Base-by-base conservation (phyloP, 2,113 vertebrate genomes). In the Thryonomys swinderianus region DNA sequence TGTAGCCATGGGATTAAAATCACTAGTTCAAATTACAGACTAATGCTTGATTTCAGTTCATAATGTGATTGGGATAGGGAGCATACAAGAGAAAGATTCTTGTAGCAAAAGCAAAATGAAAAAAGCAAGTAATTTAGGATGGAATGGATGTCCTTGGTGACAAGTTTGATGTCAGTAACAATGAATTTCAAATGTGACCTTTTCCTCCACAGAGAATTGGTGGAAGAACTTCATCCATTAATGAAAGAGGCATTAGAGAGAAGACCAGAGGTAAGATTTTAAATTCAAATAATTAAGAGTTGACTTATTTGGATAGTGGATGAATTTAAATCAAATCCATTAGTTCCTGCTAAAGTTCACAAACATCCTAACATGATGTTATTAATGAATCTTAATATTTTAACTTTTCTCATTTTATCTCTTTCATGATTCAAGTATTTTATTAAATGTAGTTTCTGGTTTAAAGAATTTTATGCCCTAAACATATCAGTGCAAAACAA, bases 231-330 rank as follows among this genome's bases (percentile, higher is more conserved):
- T 69, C 99, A 99, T 95, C 99, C 99, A 14, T 96, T 99, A 94
- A 99, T 99, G 99, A 99, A 99, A 97, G 99, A 99, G 98, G 99
- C 99, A 11, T 98, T 99, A 96, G 99, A 99, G 96, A 99, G 99
- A 90, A 99, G 99, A 97, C 99, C 99, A 80, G 99, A 99, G 99
- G 99, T 99, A 97, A 98, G 98, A 62, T 32, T 88, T 87, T 73
- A 21, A 91, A 73, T 97, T 91, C 73, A 67, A 74, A 57, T 95
- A 96, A 81, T 97, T 32, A 89, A 61, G 14, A 1, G 59, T 53
- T 96, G 1, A 20, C 59, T 91, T 84, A 25, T 94, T 80, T 57
- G 69, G 30, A 71, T 45, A 89, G 0, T 61, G 48, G 27, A 7
- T 83, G 91, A 92, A 90, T 66, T 84, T 48, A 73, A 90, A 83